Percentiles rank a stretch among this genome's conserved stretches.
Conservation (phyloP, 2,888 invertebrate species). For the Thysanoteuthis rhombus region DNA sequence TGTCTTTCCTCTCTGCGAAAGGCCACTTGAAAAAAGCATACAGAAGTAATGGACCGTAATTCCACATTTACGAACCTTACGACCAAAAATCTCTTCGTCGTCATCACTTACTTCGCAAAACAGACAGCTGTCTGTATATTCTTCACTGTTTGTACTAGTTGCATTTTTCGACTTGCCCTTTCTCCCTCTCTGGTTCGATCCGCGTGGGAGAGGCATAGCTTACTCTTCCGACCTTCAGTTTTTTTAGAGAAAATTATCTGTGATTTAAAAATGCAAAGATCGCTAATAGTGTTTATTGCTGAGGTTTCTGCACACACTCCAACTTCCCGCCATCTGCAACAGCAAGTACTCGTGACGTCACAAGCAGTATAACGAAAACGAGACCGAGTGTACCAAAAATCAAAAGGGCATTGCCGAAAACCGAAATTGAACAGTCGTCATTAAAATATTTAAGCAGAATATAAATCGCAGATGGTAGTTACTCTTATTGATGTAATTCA, state of each 20-base stretch:
- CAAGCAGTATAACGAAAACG: background rate
- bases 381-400: background rate
- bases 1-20: slow-evolving; percentile 57
- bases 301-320: background rate
- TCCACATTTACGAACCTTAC: slow-evolving; percentile 64
- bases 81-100: slow-evolving; percentile 56
- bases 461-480: too few relatives aligned
- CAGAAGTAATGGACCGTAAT: slow-evolving; percentile 81
- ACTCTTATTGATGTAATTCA: too few relatives aligned
- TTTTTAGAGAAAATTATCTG: background rate
- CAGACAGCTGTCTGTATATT: slow-evolving; percentile 43
- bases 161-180: background rate
- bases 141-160: background rate
- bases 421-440: background rate
- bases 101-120: slow-evolving; percentile 53
- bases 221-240: background rate
- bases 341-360: slow-evolving; percentile 22
- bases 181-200: background rate
- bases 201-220: background rate
- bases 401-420: background rate
- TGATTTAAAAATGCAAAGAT: background rate
- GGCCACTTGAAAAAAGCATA: slow-evolving; percentile 69
- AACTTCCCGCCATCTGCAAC: slow-evolving; percentile 30
- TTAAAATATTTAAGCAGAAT: too few relatives aligned
- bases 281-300: background rate